A percentile compares a stretch with the other conserved stretches of the same genome.
These are phyloP conservation scores for Mechanitis messenoides DNA, from an alignment of 2,888 invertebrate species.

Conservation along the genomic window DNA sequence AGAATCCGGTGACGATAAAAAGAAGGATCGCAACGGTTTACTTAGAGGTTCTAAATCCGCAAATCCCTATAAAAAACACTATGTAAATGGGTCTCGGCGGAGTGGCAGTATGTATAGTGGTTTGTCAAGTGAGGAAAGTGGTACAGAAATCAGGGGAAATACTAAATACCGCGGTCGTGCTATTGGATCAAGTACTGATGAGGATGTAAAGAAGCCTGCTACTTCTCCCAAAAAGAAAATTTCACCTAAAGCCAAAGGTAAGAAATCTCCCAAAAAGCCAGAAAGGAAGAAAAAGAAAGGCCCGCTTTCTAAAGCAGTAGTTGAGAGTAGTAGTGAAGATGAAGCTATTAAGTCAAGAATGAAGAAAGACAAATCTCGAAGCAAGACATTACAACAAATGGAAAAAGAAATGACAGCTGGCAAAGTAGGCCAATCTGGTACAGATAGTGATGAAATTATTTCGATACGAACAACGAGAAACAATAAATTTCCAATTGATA, in stretches of 20 bases:
- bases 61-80: conserved; percentile 85
- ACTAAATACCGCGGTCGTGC: conserved; percentile 55
- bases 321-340: conserved; percentile 80
- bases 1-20: conserved; percentile 78
- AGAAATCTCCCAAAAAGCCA: conserved; percentile 60
- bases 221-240: conserved; percentile 68
- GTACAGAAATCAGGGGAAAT: conserved; percentile 53
- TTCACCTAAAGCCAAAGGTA: conserved; percentile 62
- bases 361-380: conserved; percentile 70
- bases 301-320: conserved; percentile 64
- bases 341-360: conserved; percentile 59
- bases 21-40: conserved; percentile 82
- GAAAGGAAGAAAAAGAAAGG: conserved; percentile 73
- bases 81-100: conserved; percentile 84
- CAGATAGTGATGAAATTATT: conserved; percentile 88
- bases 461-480: conserved; percentile 77
- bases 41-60: conserved; percentile 69
- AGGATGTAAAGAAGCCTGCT: conserved; percentile 68
- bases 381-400: conserved; percentile 82
- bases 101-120: conserved; percentile 81
- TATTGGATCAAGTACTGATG: conserved; percentile 77
- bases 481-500: conserved; percentile 80
- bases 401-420: conserved; percentile 83
- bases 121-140: conserved; percentile 71
- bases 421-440: conserved; percentile 74